phyloP scores from a whole-genome alignment of 2,888 invertebrate species.

The Horisme vitalbata region DNA sequence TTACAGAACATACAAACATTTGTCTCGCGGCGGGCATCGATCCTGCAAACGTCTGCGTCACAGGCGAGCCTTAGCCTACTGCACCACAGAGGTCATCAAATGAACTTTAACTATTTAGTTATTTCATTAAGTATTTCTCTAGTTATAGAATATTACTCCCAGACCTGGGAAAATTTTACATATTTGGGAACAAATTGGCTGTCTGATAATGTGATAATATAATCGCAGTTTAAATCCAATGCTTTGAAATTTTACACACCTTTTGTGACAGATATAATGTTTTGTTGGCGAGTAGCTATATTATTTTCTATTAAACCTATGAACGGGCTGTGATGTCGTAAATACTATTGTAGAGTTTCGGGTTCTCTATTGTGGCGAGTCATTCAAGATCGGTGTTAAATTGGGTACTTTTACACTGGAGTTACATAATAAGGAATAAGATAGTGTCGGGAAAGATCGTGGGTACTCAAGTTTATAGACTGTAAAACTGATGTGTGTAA shows the following conservation, averaged over 20 bases:
- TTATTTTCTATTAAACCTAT: conserved; percentile 62
- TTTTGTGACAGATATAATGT: conserved; percentile 71
- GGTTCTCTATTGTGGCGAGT: conserved; percentile 58
- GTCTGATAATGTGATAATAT: no score
- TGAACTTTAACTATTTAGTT: no score
- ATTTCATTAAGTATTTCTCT: no score
- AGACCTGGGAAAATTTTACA: not conserved
- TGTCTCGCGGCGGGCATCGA: no score
- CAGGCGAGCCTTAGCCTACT: no score
- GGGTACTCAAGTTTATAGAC: conserved; percentile 74
- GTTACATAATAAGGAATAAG: conserved; percentile 48
- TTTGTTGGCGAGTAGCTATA: conserved; percentile 57
- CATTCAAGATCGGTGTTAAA: conserved; percentile 47
- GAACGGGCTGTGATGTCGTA: conserved; percentile 66
- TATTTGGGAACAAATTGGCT: not conserved
- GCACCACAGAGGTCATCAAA: no score
- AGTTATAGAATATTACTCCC: no score
- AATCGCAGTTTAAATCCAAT: conserved; percentile 71
- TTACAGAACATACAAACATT: no score
- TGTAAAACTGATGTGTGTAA: conserved; percentile 70
- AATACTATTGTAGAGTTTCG: conserved; percentile 62
- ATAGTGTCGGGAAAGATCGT: conserved; percentile 49
- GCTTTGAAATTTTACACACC: conserved; percentile 77
- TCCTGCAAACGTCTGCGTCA: no score
- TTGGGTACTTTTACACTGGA: conserved; percentile 43